phyloP scores from a whole-genome alignment of 2,888 invertebrate genomes.

The Odontocolon sp. region DNA sequence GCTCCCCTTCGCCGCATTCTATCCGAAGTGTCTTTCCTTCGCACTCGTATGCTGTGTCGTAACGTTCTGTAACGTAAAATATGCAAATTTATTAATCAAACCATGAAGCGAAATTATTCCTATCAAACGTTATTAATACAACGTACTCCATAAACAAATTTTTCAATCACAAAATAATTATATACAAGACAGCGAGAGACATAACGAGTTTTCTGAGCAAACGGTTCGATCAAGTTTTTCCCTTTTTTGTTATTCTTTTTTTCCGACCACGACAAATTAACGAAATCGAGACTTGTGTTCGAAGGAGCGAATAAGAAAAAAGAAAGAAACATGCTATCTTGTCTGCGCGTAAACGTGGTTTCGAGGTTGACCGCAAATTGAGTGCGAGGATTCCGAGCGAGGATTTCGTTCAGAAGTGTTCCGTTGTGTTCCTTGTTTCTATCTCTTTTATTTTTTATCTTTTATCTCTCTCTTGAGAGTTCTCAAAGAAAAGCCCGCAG shows the following conservation, averaged over 20 bases:
- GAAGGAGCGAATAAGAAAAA: too few species aligned
- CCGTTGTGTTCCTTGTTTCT: neutral
- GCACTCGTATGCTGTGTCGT: slow-evolving; percentile 96
- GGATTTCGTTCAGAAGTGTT: slow-evolving; percentile 4
- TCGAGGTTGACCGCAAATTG: slow-evolving; percentile 8
- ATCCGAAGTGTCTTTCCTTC: slow-evolving; percentile 95
- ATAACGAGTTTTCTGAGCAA: too few species aligned
- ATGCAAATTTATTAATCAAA: slow-evolving; percentile 5
- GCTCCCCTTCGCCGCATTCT: slow-evolving; percentile 93
- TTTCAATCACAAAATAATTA: too few species aligned
- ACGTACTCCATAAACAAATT: too few species aligned
- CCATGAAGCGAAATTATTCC: too few species aligned
- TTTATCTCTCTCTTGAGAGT: slow-evolving; percentile 9
- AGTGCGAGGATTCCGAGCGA: slow-evolving; percentile 15
- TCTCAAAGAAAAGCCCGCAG: slow-evolving; percentile 24
- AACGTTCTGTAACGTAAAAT: slow-evolving; percentile 85
- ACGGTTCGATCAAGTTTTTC: too few species aligned
- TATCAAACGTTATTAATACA: too few species aligned
- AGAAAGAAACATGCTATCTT: too few species aligned
- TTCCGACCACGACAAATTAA: too few species aligned
- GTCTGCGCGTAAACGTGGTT: neutral
- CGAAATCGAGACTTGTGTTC: too few species aligned
- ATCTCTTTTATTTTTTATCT: neutral
- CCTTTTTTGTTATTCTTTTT: too few species aligned
- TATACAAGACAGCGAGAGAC: too few species aligned